Conservation (phyloP, 2,113 vertebrate genomes). For the Shinisaurus crocodilurus region DNA sequence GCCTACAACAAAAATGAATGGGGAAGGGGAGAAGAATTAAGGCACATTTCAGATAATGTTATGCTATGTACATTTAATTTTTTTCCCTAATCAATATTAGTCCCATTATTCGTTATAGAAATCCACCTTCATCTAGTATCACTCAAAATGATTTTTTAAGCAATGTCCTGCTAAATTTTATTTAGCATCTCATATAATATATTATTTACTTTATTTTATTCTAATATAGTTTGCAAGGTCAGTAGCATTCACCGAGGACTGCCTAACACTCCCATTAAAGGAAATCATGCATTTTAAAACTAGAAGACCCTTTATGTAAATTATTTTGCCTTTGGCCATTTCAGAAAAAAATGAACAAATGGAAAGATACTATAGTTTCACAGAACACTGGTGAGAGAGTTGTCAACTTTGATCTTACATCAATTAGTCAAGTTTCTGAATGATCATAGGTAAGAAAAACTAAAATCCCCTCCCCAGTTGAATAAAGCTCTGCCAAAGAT, state of each 20-base stretch:
- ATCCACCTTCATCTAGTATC: neutral
- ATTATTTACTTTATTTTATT: constrained; percentile 56
- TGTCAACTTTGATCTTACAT: constrained; percentile 80
- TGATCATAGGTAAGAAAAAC: constrained; percentile 72
- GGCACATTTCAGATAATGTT: neutral
- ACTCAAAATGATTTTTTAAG: constrained; percentile 1
- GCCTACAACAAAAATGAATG: neutral
- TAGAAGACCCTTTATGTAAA: constrained; percentile 76
- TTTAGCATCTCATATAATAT: constrained; percentile 40
- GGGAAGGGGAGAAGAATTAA: neutral
- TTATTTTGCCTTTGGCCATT: constrained; percentile 81
- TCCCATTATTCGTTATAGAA: neutral
- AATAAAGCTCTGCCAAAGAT: constrained; percentile 62
- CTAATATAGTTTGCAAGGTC: constrained; percentile 66
- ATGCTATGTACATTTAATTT: too few relatives aligned
- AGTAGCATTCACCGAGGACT: constrained; percentile 56
- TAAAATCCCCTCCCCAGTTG: constrained; percentile 66
- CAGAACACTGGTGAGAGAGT: constrained; percentile 72
- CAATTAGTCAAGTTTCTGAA: constrained; percentile 79
- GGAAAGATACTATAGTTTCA: constrained; percentile 72
- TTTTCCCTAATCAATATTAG: neutral
- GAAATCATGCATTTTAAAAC: constrained; percentile 76
- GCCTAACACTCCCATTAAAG: constrained; percentile 65
- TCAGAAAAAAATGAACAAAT: constrained; percentile 76
- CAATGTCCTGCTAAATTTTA: constrained; percentile 27